These are phyloP conservation scores for Tetranychus cinnabarinus DNA, from an alignment of 1,140 invertebrate genomes.

Conservation along the genomic window DNA sequence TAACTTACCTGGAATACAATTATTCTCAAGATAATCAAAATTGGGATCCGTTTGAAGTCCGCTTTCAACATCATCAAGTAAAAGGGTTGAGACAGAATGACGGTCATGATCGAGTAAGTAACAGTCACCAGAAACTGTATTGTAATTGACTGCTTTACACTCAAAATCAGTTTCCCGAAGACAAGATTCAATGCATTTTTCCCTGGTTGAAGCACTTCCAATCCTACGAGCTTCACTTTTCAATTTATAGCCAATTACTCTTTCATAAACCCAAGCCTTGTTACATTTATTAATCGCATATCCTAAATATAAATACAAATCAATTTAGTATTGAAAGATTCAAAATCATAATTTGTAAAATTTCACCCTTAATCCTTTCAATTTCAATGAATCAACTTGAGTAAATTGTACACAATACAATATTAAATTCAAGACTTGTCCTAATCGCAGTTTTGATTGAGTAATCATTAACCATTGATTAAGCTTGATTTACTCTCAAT, in stretches of 20 bases:
- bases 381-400: too few relatives aligned
- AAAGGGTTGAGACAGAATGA: background rate
- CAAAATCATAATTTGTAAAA: too few relatives aligned
- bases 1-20: slow-evolving; percentile 24
- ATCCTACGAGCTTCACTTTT: slow-evolving; percentile 30
- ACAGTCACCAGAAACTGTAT: slow-evolving; percentile 55
- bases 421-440: too few relatives aligned
- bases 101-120: slow-evolving; percentile 30
- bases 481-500: too few relatives aligned
- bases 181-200: slow-evolving; percentile 56
- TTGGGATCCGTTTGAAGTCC: slow-evolving; percentile 15
- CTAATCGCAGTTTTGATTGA: too few relatives aligned
- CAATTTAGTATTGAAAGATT: too few relatives aligned
- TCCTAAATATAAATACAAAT: background rate
- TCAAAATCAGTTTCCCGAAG: slow-evolving; percentile 61
- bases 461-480: too few relatives aligned
- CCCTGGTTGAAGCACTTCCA: slow-evolving; percentile 15
- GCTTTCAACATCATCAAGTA: slow-evolving; percentile 20
- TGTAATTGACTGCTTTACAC: slow-evolving; percentile 74
- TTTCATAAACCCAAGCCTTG: slow-evolving; percentile 71
- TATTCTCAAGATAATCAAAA: slow-evolving; percentile 24
- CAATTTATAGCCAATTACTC: slow-evolving; percentile 40
- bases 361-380: too few relatives aligned
- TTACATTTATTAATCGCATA: background rate
- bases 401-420: too few relatives aligned